These are phyloP conservation scores for Penaeus japonicus DNA, from an alignment of 1,140 invertebrate species.

Conservation along the genomic window DNA sequence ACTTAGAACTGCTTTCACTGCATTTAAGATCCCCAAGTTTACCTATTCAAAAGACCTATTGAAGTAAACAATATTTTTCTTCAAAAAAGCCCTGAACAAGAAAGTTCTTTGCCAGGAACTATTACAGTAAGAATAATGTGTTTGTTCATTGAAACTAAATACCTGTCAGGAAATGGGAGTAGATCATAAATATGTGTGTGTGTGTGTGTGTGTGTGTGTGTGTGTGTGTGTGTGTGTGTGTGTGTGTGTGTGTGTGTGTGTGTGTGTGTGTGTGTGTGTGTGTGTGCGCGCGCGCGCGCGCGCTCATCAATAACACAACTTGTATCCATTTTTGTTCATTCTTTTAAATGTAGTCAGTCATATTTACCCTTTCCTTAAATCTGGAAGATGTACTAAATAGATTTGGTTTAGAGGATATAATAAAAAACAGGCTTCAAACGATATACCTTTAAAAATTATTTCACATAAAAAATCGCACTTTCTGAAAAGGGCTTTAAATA, in stretches of 20 bases:
- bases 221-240: slow-evolving; percentile 20
- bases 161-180: not conserved
- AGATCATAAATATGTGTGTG: not conserved
- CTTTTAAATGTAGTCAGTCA: too few relatives aligned
- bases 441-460: slow-evolving; percentile 55
- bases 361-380: not conserved
- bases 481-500: slow-evolving; percentile 48
- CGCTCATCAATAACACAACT: not conserved
- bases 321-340: too few relatives aligned
- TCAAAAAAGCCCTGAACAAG: not conserved
- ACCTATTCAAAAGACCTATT: too few relatives aligned
- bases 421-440: slow-evolving; percentile 47
- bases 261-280: slow-evolving; percentile 6
- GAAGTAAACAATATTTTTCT: too few relatives aligned
- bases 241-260: slow-evolving; percentile 10
- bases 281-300: not conserved
- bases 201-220: not conserved
- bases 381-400: not conserved
- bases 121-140: not conserved
- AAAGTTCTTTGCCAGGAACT: not conserved
- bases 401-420: not conserved
- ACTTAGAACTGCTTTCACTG: too few relatives aligned
- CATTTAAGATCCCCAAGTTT: too few relatives aligned
- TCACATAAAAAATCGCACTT: slow-evolving; percentile 55
- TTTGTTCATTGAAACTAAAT: too few relatives aligned